A percentile compares a stretch with the other conserved stretches of the same genome.
phyloP scores from a whole-genome alignment of 2,888 invertebrate genomes.

The Timema cristinae region DNA sequence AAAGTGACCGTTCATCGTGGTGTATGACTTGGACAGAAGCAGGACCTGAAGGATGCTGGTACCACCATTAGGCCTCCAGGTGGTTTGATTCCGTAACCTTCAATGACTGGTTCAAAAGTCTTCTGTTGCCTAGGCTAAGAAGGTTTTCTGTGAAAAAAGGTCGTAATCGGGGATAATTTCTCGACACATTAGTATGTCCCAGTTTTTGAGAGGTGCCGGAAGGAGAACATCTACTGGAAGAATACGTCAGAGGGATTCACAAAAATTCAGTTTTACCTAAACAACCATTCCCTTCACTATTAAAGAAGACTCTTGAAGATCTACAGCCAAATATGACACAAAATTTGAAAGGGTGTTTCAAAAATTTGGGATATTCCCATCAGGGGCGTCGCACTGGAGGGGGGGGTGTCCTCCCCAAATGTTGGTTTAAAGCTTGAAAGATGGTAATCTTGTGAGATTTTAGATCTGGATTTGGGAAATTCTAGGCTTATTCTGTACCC shows the following conservation, averaged over 20 bases:
- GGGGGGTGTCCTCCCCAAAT: too few relatives aligned
- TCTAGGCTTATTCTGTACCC: too few relatives aligned
- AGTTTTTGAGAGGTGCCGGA: background rate
- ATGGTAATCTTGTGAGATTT: too few relatives aligned
- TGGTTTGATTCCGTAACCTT: constrained; percentile 38
- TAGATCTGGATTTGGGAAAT: too few relatives aligned
- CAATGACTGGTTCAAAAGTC: constrained; percentile 36
- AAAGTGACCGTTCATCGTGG: constrained; percentile 36
- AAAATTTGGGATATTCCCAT: constrained; percentile 7
- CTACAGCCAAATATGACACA: background rate
- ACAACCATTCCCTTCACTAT: background rate
- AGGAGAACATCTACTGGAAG: constrained; percentile 2
- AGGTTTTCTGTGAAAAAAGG: constrained; percentile 15
- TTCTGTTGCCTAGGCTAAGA: constrained; percentile 31
- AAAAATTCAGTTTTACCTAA: background rate
- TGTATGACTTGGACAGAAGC: constrained; percentile 36
- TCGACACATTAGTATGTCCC: background rate
- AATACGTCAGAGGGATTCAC: background rate
- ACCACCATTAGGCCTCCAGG: constrained; percentile 36
- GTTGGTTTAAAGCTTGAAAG: too few relatives aligned
- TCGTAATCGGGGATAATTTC: background rate
- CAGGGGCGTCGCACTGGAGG: too few relatives aligned
- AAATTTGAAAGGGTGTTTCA: background rate
- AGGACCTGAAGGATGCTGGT: constrained; percentile 36
- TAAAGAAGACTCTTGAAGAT: background rate